Base-by-base conservation (phyloP, 2,797 vertebrate genomes). In the Psittacula echo region DNA sequence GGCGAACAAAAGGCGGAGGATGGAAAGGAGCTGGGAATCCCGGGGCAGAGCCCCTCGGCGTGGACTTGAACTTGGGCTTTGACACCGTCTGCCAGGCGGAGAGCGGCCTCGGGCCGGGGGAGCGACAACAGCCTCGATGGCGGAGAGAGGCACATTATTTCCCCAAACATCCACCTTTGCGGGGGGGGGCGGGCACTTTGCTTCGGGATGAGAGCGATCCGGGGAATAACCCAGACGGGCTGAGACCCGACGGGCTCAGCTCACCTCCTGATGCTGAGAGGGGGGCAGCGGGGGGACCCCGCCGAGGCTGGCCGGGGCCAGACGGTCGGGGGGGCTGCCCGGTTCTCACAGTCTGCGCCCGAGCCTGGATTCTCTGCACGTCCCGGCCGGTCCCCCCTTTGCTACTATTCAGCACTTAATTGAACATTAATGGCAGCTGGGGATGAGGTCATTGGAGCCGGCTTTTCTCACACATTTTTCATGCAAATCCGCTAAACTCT, bases 371-470 rank as follows among this genome's bases (percentile, higher is more conserved):
- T 98, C 98, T 98, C 96, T 94, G 97, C 98, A 98, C 98, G 98
- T 98, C 95, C 90, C 93, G 79, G 97, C 97, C 97, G 97, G 96
- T 97, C 94, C 97, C 94, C 92, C 97, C 97, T 96, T 96, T 89
- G 98, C 98, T 76, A 96, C 98, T 97, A 98, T 98, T 98, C 98
- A 98, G 97, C 96, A 91, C 96, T 98, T 98, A 98, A 99, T 99
- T 98, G 98, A 98, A 99, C 98, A 98, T 98, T 98, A 98, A 99
- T 98, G 97, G 98, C 98, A 98, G 98, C 98, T 98, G 98, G 97
- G 97, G 98, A 98, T 98, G 97, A 98, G 98, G 98, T 99, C 98
- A 98, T 97, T 94, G 97, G 96, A 98, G 97, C 98, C 96, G 97
- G 97, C 98, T 98, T 98, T 98, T 98, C 98, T 98, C 98, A 98